phyloP scores from a whole-genome alignment of 2,888 invertebrate species.

The Agonopterix alstromeriana region DNA sequence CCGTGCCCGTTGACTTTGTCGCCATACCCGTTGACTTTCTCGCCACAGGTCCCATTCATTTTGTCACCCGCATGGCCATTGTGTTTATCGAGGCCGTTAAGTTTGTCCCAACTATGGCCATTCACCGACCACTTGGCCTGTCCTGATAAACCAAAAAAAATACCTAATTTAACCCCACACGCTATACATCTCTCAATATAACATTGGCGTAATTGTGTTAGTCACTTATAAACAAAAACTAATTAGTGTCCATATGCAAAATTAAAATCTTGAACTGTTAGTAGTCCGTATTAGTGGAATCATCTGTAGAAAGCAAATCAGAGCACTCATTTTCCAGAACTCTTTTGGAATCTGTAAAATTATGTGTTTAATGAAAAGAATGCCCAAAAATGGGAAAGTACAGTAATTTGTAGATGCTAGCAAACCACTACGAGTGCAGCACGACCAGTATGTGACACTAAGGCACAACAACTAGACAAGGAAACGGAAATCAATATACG shows the following conservation, averaged over 20 bases:
- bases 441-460: conserved; percentile 28
- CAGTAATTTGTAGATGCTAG: conserved; percentile 13
- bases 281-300: conserved; percentile 39
- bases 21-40: conserved; percentile 29
- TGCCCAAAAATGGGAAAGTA: conserved; percentile 12
- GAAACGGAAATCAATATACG: conserved; percentile 9
- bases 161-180: conserved; percentile 34
- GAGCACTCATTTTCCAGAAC: conserved; percentile 45
- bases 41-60: conserved; percentile 21
- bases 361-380: conserved; percentile 31
- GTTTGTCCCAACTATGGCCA: conserved; percentile 12
- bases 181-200: conserved; percentile 23
- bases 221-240: conserved; percentile 17
- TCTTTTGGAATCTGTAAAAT: conserved; percentile 62
- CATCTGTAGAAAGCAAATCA: conserved; percentile 45
- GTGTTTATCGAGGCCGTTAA: conserved; percentile 11
- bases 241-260: conserved; percentile 5
- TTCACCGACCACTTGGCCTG: conserved; percentile 37
- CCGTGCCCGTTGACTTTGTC: conserved; percentile 31
- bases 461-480: conserved; percentile 21
- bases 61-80: conserved; percentile 17
- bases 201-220: conserved; percentile 65
- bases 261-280: conserved; percentile 31
- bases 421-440: conserved; percentile 27
- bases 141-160: conserved; percentile 44